phyloP scores from a whole-genome alignment of 2,888 invertebrate genomes.

The Resseliella maxima region DNA sequence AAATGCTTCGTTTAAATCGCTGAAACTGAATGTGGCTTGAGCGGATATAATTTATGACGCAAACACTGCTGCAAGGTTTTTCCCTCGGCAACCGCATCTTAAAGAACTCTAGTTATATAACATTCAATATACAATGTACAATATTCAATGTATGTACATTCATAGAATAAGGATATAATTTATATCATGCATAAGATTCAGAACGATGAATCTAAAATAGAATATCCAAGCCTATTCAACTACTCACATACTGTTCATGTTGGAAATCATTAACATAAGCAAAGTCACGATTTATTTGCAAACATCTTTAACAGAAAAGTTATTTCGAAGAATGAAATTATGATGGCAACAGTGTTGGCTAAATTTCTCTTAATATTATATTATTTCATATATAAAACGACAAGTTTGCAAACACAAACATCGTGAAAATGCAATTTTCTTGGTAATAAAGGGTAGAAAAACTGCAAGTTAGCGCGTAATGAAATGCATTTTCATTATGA shows the following conservation, averaged over 20 bases:
- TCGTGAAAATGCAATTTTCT: neutral
- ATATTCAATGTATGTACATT: too few relatives aligned
- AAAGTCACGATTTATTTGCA: neutral
- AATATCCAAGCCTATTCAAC: neutral
- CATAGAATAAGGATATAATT: too few relatives aligned
- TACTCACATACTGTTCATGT: neutral
- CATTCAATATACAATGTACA: neutral
- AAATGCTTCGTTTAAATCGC: neutral
- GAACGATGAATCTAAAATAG: neutral
- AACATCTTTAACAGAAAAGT: neutral
- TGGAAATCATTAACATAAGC: neutral
- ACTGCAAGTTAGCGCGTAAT: neutral
- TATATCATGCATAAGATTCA: too few relatives aligned
- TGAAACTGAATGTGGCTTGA: neutral
- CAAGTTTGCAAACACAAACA: neutral
- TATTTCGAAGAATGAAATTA: neutral
- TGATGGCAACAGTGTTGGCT: neutral
- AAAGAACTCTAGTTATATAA: too few relatives aligned
- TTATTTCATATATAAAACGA: too few relatives aligned
- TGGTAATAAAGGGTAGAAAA: neutral
- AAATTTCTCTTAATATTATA: neutral
- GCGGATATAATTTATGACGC: neutral
- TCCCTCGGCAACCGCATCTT: too few relatives aligned
- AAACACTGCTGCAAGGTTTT: neutral
- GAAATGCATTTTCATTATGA: conserved; percentile 11